Evolutionary conservation across 2,113 vertebrate genomes (phyloP).

Genomic region (Callopanchax toddi): DNA sequence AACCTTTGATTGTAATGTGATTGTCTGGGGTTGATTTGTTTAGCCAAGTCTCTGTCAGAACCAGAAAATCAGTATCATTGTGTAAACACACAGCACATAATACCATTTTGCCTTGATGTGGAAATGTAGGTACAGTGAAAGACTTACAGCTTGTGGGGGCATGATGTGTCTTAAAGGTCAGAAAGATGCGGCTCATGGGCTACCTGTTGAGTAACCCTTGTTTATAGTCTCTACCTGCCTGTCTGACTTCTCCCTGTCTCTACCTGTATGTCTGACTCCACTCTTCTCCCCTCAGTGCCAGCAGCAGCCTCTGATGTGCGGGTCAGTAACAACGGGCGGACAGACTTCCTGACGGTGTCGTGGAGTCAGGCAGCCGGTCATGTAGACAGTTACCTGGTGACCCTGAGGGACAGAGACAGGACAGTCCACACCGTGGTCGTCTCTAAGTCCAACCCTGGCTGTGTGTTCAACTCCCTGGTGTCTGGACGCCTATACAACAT

Average conservation of each 20-base stretch:
- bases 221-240: too few species aligned
- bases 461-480: slow-evolving; percentile 89
- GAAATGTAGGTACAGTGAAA: too few species aligned
- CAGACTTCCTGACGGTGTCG: slow-evolving; percentile 91
- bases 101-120: too few species aligned
- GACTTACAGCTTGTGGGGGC: too few species aligned
- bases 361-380: slow-evolving; percentile 90
- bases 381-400: slow-evolving; percentile 89
- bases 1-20: too few species aligned
- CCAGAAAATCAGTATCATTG: too few species aligned
- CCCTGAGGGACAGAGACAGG: slow-evolving; percentile 79
- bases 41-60: too few species aligned
- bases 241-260: neutral
- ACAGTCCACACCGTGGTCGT: slow-evolving; percentile 81
- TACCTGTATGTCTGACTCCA: neutral
- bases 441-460: slow-evolving; percentile 85
- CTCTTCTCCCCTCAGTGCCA: slow-evolving; percentile 79
- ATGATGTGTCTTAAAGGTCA: too few species aligned
- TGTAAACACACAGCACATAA: too few species aligned
- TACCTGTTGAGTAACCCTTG: too few species aligned
- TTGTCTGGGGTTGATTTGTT: too few species aligned
- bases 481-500: slow-evolving; percentile 91
- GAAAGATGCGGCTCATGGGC: too few species aligned
- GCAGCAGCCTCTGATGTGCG: slow-evolving; percentile 89
- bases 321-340: slow-evolving; percentile 91